These are phyloP conservation scores for Pleuronectes platessa DNA, from an alignment of 2,113 vertebrate genomes.

Conservation along the genomic window DNA sequence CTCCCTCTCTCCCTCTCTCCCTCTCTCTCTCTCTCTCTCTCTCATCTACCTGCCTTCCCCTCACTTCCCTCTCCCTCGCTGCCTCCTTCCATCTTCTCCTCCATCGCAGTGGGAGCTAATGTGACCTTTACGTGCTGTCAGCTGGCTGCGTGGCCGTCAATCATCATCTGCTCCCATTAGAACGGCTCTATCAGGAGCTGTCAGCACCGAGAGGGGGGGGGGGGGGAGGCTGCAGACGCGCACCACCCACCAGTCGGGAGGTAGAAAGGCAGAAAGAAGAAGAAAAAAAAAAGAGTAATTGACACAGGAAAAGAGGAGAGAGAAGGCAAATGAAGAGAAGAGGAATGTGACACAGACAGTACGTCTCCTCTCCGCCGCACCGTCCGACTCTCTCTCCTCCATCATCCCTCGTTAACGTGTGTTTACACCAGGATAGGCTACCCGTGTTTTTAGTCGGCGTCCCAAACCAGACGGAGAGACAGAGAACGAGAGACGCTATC, in stretches of 20 bases:
- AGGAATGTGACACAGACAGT: background rate
- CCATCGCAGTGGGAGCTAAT: slow-evolving; percentile 68
- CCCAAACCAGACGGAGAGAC: slow-evolving; percentile 3
- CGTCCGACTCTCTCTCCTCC: slow-evolving; percentile 9
- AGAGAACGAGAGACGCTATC: slow-evolving; percentile 12
- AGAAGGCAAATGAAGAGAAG: background rate
- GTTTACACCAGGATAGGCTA: slow-evolving; percentile 33
- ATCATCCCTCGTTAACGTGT: slow-evolving; percentile 38
- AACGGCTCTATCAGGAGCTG: slow-evolving; percentile 75
- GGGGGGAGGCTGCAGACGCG: slow-evolving; percentile 20
- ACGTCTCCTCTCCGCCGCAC: background rate
- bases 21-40: background rate
- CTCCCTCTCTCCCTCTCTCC: too few species aligned
- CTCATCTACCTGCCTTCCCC: slow-evolving; percentile 21
- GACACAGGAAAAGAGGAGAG: background rate
- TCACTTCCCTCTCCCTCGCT: background rate
- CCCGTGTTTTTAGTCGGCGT: slow-evolving; percentile 51
- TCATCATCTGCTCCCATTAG: slow-evolving; percentile 76
- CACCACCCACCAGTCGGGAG: slow-evolving; percentile 27
- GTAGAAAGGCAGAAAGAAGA: background rate
- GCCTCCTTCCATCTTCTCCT: slow-evolving; percentile 37
- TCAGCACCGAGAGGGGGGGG: slow-evolving; percentile 37
- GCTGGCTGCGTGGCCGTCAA: slow-evolving; percentile 64
- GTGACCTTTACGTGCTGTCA: slow-evolving; percentile 81
- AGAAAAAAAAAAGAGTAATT: background rate